These are phyloP conservation scores for Alfaro cultratus DNA, from an alignment of 2,797 vertebrate species.

Conservation along the genomic window DNA sequence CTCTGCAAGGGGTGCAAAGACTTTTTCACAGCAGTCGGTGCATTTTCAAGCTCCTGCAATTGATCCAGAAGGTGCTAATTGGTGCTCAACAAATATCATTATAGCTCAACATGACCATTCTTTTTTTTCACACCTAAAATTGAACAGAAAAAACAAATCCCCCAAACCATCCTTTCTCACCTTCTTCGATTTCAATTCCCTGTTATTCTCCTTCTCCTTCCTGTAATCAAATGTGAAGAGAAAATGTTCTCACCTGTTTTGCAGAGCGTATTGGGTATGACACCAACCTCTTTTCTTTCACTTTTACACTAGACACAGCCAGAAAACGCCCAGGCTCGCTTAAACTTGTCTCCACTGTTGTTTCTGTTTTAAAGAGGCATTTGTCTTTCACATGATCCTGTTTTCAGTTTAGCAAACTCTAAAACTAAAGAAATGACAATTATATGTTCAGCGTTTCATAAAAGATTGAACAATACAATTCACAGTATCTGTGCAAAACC, in stretches of 20 bases:
- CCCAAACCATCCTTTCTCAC: background rate
- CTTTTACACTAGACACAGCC: constrained; percentile 22
- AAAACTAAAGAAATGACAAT: background rate
- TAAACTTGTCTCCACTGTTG: constrained; percentile 40
- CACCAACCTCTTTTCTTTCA: constrained; percentile 29
- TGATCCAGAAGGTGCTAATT: constrained; percentile 19
- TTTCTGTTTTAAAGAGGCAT: background rate
- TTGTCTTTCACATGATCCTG: background rate
- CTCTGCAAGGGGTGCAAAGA: background rate
- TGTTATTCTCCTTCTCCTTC: constrained; percentile 10
- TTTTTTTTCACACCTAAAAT: background rate
- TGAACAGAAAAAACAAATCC: background rate
- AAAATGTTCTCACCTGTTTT: constrained; percentile 51
- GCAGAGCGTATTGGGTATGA: constrained; percentile 22
- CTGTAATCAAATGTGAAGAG: constrained; percentile 31
- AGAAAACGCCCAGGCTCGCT: constrained; percentile 28
- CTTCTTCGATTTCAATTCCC: constrained; percentile 11
- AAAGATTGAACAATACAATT: background rate
- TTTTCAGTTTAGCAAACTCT: background rate
- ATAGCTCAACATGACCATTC: background rate
- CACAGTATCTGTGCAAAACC: background rate
- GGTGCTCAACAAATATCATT: constrained; percentile 22
- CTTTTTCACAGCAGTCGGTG: background rate
- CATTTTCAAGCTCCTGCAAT: constrained; percentile 1
- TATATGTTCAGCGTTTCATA: background rate